Evolutionary conservation across 1,140 invertebrate genomes (phyloP).

Genomic region (Bombus balteatus): DNA sequence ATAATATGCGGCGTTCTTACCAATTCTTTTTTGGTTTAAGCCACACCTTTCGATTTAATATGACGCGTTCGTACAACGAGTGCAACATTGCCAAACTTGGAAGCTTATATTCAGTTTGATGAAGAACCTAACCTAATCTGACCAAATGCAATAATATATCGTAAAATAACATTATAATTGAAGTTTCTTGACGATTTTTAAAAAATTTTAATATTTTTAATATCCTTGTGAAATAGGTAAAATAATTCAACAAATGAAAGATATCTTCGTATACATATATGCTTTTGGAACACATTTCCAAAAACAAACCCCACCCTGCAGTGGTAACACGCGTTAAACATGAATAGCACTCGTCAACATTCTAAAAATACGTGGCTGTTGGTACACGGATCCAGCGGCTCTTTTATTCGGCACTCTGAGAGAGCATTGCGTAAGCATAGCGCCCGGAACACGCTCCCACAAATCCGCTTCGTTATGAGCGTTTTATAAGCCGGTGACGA

Average conservation of each 20-base stretch:
- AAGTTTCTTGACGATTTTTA: not conserved
- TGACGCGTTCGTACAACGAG: not conserved
- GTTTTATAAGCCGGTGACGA: constrained; percentile 25
- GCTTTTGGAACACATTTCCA: not conserved
- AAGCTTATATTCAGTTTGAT: not conserved
- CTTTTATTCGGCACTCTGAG: constrained; percentile 66
- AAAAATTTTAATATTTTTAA: not conserved
- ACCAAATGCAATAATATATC: not conserved
- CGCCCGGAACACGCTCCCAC: constrained; percentile 43
- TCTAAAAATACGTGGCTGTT: constrained; percentile 77
- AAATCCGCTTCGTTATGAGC: constrained; percentile 53
- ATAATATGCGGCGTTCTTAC: not conserved
- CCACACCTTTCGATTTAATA: constrained; percentile 3
- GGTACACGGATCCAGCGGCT: constrained; percentile 73
- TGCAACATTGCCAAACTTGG: constrained; percentile 6
- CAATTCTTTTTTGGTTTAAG: constrained; percentile 1
- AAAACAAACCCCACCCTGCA: constrained; percentile 2
- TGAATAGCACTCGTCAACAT: constrained; percentile 48
- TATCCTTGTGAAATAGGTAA: not conserved
- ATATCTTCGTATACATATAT: not conserved
- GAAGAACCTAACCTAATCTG: not conserved
- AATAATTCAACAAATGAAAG: not conserved
- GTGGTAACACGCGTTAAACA: constrained; percentile 1
- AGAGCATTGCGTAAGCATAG: constrained; percentile 69
- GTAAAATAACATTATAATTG: not conserved